These are phyloP conservation scores for Electrona antarctica DNA, from an alignment of 2,113 vertebrate species.

Conservation along the genomic window DNA sequence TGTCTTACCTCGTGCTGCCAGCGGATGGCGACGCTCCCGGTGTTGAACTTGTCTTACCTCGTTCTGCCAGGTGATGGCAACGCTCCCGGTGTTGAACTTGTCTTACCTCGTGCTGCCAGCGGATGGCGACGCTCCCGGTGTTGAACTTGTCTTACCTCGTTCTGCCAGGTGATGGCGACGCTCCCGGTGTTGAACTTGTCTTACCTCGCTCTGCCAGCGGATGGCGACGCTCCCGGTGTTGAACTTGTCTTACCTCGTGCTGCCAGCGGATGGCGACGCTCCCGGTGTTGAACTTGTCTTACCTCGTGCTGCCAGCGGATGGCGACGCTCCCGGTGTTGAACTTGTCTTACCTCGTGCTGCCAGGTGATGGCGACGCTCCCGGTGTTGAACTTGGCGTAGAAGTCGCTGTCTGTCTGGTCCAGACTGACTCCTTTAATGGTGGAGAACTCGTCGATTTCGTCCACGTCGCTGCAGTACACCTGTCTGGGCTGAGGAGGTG, in stretches of 20 bases:
- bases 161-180: slow-evolving; percentile 84
- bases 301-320: no score
- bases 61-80: no score
- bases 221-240: slow-evolving; percentile 80
- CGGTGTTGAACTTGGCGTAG: slow-evolving; percentile 82
- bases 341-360: slow-evolving; percentile 82
- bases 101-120: slow-evolving; percentile 87
- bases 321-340: no score
- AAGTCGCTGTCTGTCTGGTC: slow-evolving; percentile 78
- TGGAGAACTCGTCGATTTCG: slow-evolving; percentile 88
- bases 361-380: slow-evolving; percentile 82
- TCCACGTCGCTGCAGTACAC: slow-evolving; percentile 88
- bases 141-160: slow-evolving; percentile 83
- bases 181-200: slow-evolving; percentile 83
- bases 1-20: no score
- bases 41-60: no score
- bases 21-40: no score
- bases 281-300: slow-evolving; percentile 83
- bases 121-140: slow-evolving; percentile 80
- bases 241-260: slow-evolving; percentile 82
- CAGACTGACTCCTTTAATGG: slow-evolving; percentile 82
- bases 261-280: slow-evolving; percentile 84
- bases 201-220: slow-evolving; percentile 86
- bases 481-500: slow-evolving; percentile 73
- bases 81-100: no score